Evolutionary conservation across 2,113 vertebrate species (phyloP).

Genomic region (Penelope pileata): DNA sequence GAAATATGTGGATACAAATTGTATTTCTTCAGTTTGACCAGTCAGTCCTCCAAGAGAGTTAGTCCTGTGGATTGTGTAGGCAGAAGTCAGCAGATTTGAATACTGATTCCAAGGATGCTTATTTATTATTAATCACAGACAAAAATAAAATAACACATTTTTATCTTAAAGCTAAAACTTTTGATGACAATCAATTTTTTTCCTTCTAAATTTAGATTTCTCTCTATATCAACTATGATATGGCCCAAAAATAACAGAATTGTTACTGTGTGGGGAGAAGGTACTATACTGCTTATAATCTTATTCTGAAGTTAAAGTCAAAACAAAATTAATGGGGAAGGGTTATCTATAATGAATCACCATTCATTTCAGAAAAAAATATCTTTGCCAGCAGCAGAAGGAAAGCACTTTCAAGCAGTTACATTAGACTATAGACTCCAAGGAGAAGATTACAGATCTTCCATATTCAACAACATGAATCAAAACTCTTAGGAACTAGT

Average conservation of each 20-base stretch:
- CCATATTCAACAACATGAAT: slow-evolving; percentile 70
- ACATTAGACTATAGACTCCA: slow-evolving; percentile 54
- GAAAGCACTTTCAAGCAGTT: slow-evolving; percentile 67
- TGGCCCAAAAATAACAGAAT: slow-evolving; percentile 68
- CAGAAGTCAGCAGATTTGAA: slow-evolving; percentile 27
- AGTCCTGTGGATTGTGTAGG: background rate
- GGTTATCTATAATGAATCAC: slow-evolving; percentile 82
- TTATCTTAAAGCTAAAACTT: slow-evolving; percentile 64
- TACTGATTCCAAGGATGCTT: slow-evolving; percentile 38
- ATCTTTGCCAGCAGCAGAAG: slow-evolving; percentile 58
- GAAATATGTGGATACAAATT: background rate
- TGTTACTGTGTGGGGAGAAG: slow-evolving; percentile 36
- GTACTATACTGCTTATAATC: slow-evolving; percentile 43
- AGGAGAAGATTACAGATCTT: slow-evolving; percentile 69
- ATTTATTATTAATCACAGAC: slow-evolving; percentile 70
- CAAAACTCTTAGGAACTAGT: slow-evolving; percentile 67
- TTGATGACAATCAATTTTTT: slow-evolving; percentile 64
- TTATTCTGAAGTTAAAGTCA: slow-evolving; percentile 74
- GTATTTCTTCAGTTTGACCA: background rate
- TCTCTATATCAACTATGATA: slow-evolving; percentile 23
- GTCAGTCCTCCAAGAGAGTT: background rate
- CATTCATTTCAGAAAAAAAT: slow-evolving; percentile 57
- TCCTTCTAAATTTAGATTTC: slow-evolving; percentile 70
- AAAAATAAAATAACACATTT: slow-evolving; percentile 20
- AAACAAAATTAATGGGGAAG: slow-evolving; percentile 79